phyloP scores from a whole-genome alignment of 2,888 invertebrate genomes.

The Chelonus formosanus region DNA sequence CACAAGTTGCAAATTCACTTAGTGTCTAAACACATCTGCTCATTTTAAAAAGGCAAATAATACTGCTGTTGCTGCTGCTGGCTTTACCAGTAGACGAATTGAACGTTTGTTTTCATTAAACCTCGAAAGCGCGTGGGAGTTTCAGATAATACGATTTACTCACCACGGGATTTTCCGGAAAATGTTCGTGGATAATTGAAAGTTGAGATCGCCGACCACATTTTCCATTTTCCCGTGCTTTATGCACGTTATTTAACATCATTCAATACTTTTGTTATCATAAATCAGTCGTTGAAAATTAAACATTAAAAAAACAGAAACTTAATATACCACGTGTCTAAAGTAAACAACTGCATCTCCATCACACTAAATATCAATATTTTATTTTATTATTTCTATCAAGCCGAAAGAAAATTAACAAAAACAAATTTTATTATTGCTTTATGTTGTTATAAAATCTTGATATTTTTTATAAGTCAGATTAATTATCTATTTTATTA shows the following conservation, averaged over 20 bases:
- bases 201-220: conserved; percentile 21
- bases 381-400: too few species aligned
- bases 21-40: background rate
- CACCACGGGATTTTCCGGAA: conserved; percentile 32
- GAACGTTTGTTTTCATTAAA: conserved; percentile 38
- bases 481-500: too few species aligned
- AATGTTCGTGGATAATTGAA: conserved; percentile 38
- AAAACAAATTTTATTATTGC: too few species aligned
- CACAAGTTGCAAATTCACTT: too few species aligned
- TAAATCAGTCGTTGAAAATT: background rate
- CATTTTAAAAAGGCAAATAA: conserved; percentile 6
- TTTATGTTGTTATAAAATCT: too few species aligned
- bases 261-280: conserved; percentile 3
- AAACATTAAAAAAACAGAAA: too few species aligned
- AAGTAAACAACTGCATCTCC: too few species aligned
- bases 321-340: too few species aligned
- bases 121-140: conserved; percentile 27
- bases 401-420: too few species aligned
- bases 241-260: background rate
- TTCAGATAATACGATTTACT: conserved; percentile 40
- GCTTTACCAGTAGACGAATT: conserved; percentile 10
- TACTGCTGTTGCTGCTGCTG: background rate
- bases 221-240: conserved; percentile 17
- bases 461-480: too few species aligned
- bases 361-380: too few species aligned